Evolutionary conservation across 2,797 vertebrate species (phyloP).

Genomic region (Gadopsis marmoratus): DNA sequence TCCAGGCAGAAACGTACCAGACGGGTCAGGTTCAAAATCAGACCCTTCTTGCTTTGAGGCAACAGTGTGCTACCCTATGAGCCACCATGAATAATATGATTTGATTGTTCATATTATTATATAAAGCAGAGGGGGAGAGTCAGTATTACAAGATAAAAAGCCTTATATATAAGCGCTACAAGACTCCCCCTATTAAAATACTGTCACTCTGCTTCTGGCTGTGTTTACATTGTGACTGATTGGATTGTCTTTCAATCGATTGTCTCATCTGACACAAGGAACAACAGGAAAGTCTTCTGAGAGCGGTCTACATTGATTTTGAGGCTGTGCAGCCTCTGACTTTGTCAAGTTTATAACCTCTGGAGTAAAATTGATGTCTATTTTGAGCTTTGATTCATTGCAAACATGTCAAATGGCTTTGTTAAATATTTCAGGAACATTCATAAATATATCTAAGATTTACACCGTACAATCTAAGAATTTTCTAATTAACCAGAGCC

Average conservation of each 20-base stretch:
- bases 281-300: conserved; percentile 61
- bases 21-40: conserved; percentile 44
- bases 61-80: conserved; percentile 29
- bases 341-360: conserved; percentile 57
- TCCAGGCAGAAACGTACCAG: conserved; percentile 21
- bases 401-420: conserved; percentile 14
- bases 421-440: conserved; percentile 32
- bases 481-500: conserved; percentile 56
- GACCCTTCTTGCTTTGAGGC: conserved; percentile 42
- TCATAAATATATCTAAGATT: conserved; percentile 36
- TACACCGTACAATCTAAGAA: conserved; percentile 9
- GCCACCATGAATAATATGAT: conserved; percentile 49
- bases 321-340: conserved; percentile 55
- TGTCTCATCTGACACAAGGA: conserved; percentile 48
- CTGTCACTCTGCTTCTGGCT: conserved; percentile 25
- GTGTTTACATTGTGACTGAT: conserved; percentile 67
- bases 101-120: conserved; percentile 44
- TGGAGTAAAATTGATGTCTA: conserved; percentile 11
- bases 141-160: conserved; percentile 26
- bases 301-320: conserved; percentile 63
- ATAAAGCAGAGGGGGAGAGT: conserved; percentile 6
- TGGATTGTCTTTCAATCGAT: conserved; percentile 64
- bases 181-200: conserved; percentile 32
- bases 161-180: conserved; percentile 13
- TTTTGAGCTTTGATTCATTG: conserved; percentile 27